These are phyloP conservation scores for Serranus cabrilla DNA, from an alignment of 2,797 vertebrate species.

Conservation along the genomic window DNA sequence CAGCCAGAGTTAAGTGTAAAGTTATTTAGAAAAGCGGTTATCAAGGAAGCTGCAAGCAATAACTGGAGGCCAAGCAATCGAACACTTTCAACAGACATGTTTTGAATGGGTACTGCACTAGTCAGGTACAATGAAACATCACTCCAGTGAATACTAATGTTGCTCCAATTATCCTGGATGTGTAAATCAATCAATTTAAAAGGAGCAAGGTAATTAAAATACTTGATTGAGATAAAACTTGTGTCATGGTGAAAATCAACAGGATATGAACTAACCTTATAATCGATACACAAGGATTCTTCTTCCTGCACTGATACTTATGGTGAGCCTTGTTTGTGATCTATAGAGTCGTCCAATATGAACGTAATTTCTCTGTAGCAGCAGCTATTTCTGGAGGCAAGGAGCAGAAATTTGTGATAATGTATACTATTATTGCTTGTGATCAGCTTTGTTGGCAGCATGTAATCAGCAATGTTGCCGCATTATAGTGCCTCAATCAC, in stretches of 20 bases:
- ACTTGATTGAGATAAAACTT: not conserved
- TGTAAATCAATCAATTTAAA: too few species aligned
- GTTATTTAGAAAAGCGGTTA: too few species aligned
- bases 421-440: slow-evolving; percentile 15
- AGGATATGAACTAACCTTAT: not conserved
- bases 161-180: too few species aligned
- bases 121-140: too few species aligned
- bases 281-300: not conserved
- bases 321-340: not conserved
- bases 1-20: too few species aligned
- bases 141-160: too few species aligned
- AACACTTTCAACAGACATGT: too few species aligned
- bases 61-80: too few species aligned
- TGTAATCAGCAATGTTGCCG: not conserved
- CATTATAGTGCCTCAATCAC: slow-evolving; percentile 6
- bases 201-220: not conserved
- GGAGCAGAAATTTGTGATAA: not conserved
- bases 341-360: not conserved
- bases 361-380: not conserved
- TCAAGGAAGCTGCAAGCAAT: too few species aligned
- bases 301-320: not conserved
- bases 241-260: too few species aligned
- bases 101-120: too few species aligned
- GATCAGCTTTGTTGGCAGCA: slow-evolving; percentile 17
- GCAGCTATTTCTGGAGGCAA: not conserved